These are phyloP conservation scores for Nephotettix cincticeps DNA, from an alignment of 1,140 invertebrate species.

Conservation along the genomic window DNA sequence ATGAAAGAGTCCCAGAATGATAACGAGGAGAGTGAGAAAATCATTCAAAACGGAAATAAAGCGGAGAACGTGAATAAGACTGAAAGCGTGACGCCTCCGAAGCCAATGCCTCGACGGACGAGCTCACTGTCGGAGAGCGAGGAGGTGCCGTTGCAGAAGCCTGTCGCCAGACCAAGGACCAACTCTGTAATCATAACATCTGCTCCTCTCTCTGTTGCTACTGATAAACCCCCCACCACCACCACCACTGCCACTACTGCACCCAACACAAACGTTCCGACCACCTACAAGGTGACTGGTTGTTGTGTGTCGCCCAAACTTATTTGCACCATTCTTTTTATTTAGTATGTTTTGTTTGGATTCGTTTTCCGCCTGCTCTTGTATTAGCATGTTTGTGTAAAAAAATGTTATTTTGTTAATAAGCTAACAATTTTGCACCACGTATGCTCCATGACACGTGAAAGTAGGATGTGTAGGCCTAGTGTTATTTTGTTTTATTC, in stretches of 20 bases:
- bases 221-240: slow-evolving; percentile 16
- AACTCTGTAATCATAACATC: slow-evolving; percentile 29
- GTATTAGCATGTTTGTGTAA: too few species aligned
- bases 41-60: slow-evolving; percentile 40
- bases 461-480: too few species aligned
- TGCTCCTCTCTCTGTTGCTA: background rate
- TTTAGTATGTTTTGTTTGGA: too few species aligned
- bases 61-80: slow-evolving; percentile 22
- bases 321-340: background rate
- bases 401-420: too few species aligned
- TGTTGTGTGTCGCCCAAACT: background rate
- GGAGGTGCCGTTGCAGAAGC: slow-evolving; percentile 58
- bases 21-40: slow-evolving; percentile 27
- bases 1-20: slow-evolving; percentile 40
- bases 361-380: too few species aligned
- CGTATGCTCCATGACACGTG: too few species aligned
- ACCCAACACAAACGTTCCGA: slow-evolving; percentile 15
- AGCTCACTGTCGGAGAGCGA: slow-evolving; percentile 59
- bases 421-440: too few species aligned
- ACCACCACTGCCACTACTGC: slow-evolving; percentile 30
- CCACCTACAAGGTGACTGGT: slow-evolving; percentile 15
- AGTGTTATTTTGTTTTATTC: too few species aligned
- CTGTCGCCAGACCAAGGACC: slow-evolving; percentile 63
- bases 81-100: slow-evolving; percentile 54
- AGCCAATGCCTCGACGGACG: slow-evolving; percentile 69